Conservation (phyloP, 2,888 invertebrate species). For the Andrena dorsata region DNA sequence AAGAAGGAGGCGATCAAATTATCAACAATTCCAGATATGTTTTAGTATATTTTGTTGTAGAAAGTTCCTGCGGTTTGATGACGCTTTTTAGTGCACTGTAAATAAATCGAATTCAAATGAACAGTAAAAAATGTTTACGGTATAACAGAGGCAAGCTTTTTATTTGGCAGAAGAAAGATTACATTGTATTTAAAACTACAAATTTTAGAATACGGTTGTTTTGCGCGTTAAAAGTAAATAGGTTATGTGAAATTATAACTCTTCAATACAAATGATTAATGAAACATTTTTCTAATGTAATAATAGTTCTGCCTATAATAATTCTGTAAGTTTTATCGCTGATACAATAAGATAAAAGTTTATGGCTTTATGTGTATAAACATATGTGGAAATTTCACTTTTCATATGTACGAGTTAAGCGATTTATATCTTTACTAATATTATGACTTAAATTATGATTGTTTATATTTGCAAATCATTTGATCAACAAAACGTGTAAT, state of each 20-base stretch:
- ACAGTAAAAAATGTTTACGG: slow-evolving; percentile 55
- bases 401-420: slow-evolving; percentile 23
- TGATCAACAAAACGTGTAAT: background rate
- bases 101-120: slow-evolving; percentile 46
- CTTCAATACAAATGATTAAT: slow-evolving; percentile 1
- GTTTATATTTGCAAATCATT: slow-evolving; percentile 12
- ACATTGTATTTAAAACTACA: slow-evolving; percentile 25
- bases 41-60: slow-evolving; percentile 69
- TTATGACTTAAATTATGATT: slow-evolving; percentile 13
- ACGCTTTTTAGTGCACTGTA: slow-evolving; percentile 55
- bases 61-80: slow-evolving; percentile 71
- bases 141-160: slow-evolving; percentile 64
- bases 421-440: slow-evolving; percentile 28
- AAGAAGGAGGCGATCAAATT: slow-evolving; percentile 66
- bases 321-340: slow-evolving; percentile 26
- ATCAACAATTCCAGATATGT: slow-evolving; percentile 67
- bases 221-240: background rate
- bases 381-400: slow-evolving; percentile 19
- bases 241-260: background rate
- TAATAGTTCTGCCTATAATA: slow-evolving; percentile 9
- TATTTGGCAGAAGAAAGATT: slow-evolving; percentile 53
- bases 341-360: slow-evolving; percentile 11
- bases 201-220: slow-evolving; percentile 1
- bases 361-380: slow-evolving; percentile 1
- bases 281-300: slow-evolving; percentile 8